Conservation (phyloP, 2,113 vertebrate species). For the Rhea americana region DNA sequence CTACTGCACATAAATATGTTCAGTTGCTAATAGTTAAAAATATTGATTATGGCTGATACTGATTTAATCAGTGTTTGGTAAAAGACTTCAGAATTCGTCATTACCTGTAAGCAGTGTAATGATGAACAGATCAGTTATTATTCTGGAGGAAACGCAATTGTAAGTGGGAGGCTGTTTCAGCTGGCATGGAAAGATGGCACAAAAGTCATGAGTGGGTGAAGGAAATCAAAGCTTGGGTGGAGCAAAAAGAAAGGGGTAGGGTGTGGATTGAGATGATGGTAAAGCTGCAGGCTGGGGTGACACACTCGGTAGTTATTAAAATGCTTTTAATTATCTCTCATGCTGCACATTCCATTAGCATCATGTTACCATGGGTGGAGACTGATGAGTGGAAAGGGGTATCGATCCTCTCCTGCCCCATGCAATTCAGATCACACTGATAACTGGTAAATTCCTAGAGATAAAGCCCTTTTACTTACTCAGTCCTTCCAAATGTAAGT, state of each 20-base stretch:
- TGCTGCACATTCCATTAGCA: neutral
- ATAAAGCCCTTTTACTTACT: neutral
- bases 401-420: neutral
- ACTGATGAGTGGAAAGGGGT: neutral
- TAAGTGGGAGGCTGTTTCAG: neutral
- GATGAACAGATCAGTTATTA: neutral
- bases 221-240: conserved; percentile 6
- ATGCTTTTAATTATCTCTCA: neutral
- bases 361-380: neutral
- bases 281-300: conserved; percentile 25
- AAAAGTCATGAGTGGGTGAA: neutral
- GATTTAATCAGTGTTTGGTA: neutral
- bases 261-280: neutral
- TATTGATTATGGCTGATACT: neutral
- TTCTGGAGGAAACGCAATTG: neutral
- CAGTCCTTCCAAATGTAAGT: neutral
- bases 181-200: neutral
- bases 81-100: neutral
- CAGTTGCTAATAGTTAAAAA: neutral
- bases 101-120: too few relatives aligned
- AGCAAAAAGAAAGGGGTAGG: neutral
- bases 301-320: neutral
- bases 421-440: neutral
- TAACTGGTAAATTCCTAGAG: neutral
- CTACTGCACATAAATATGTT: neutral